phyloP scores from a whole-genome alignment of 1,140 invertebrate species.

The Stegodyphus mimosarum region DNA sequence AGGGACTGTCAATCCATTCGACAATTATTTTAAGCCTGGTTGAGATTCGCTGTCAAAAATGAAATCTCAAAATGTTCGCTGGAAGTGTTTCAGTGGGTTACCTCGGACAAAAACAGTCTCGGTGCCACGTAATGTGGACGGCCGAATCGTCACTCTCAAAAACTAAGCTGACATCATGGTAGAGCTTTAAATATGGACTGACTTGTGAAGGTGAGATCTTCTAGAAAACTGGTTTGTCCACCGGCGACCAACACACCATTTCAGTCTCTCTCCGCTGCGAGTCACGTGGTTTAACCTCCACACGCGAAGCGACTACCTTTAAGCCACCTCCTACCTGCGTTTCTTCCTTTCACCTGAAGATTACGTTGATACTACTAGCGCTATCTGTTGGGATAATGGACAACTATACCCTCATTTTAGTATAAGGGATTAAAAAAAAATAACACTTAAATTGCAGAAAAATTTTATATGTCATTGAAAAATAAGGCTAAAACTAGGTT shows the following conservation, averaged over 20 bases:
- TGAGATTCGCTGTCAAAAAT: background rate
- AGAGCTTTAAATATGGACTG: conserved; percentile 9
- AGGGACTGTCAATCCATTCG: background rate
- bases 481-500: background rate
- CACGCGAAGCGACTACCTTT: background rate
- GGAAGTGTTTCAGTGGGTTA: conserved; percentile 59
- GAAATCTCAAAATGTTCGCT: background rate
- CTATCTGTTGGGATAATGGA: background rate
- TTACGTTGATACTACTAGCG: background rate
- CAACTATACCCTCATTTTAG: background rate
- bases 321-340: conserved; percentile 7
- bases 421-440: background rate
- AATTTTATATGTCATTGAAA: background rate
- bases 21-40: background rate
- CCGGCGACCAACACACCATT: conserved; percentile 24
- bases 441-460: background rate
- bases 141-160: background rate
- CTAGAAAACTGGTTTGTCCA: conserved; percentile 47
- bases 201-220: background rate
- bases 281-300: conserved; percentile 46
- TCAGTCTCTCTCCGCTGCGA: background rate
- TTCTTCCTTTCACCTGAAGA: background rate
- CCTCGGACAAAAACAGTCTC: background rate
- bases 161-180: conserved; percentile 11
- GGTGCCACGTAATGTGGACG: conserved; percentile 31